These are phyloP conservation scores for Hormiphora californensis DNA, from an alignment of 37 sponge, comb jelly and placozoan species.

Conservation along the genomic window DNA sequence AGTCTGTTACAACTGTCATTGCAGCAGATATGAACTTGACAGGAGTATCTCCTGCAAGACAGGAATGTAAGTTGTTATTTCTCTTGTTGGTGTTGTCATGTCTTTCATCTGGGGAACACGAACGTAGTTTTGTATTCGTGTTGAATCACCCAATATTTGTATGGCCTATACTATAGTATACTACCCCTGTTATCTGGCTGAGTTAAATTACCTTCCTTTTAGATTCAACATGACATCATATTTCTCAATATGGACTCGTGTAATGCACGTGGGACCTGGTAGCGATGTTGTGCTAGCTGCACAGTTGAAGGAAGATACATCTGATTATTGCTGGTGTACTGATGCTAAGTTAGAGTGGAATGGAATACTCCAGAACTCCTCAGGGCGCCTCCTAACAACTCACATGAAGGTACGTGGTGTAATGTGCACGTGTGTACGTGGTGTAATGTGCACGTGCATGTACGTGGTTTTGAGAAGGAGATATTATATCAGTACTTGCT, in stretches of 20 bases:
- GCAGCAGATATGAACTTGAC: slow-evolving; percentile 29
- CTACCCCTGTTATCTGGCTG: too few species aligned
- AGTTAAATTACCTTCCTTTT: too few species aligned
- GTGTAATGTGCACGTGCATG: neutral
- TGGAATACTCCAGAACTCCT: slow-evolving; percentile 38
- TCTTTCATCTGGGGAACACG: too few species aligned
- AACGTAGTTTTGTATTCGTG: too few species aligned
- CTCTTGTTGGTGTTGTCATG: neutral
- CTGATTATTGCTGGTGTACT: slow-evolving; percentile 52
- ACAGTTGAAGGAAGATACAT: slow-evolving; percentile 1
- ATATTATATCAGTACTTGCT: neutral
- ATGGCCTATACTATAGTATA: too few species aligned
- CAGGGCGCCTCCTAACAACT: slow-evolving; percentile 24
- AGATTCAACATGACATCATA: slow-evolving; percentile 31
- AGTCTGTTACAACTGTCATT: slow-evolving; percentile 43
- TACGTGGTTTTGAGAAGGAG: neutral
- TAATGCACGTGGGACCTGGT: neutral
- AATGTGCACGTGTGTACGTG: neutral
- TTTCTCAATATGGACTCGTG: neutral
- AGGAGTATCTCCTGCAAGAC: neutral
- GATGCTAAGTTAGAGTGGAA: slow-evolving; percentile 54
- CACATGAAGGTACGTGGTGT: neutral
- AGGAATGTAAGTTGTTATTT: neutral
- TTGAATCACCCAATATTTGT: too few species aligned
- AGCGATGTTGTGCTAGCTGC: slow-evolving; percentile 47